Base-by-base conservation (phyloP, 1,140 invertebrate genomes). In the Macrostomum lignano region DNA sequence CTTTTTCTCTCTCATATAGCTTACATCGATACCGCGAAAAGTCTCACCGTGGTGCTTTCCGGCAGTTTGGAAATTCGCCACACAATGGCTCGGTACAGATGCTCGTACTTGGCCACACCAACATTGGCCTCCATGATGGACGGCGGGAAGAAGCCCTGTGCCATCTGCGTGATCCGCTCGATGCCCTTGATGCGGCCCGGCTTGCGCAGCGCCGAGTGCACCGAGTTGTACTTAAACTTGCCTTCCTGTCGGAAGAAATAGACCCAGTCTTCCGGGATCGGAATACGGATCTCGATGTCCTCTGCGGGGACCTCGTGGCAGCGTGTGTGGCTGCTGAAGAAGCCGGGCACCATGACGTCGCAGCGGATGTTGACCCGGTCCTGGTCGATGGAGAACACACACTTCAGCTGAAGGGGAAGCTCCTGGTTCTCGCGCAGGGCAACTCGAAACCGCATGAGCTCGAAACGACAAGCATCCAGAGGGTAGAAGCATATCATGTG, bases 201-300 rank as follows among this genome's bases (percentile, higher is more conserved):
- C 45, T 71, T 68, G 55, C 82, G 64, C 44, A 82, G 77, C 13
- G 82, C 75, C 1, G 84, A 84, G 58, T 96, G 93, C 1, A 94
- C 75, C 3, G 84, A 91, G n/a, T 91, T 91, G 54, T 93, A 93
- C 46, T 82, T 66, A 58, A 86, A 86, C 55, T 86, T 78, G 48
- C 93, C 88, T 54, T 98, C 88, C 13, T 91, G 81, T 38, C 91
- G 66, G 59, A 98, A 96, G 45, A 93, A 63, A 56, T 98, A 98
- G 44, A 96, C 60, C 91, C 91, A 98, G 46, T 74, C 77, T 60
- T 98, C 88, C 17, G 91, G 91, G 41, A 98, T 81, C 3, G 86
- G 84, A 53, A 96, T 88, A 34, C 79, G 66, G 23, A 98, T 73
- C 47, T 76, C 72, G 25, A 98, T 84, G 58, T 98, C 84, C 60